Evolutionary conservation across 2,113 vertebrate species (phyloP).

Genomic region (Fregata magnificens): DNA sequence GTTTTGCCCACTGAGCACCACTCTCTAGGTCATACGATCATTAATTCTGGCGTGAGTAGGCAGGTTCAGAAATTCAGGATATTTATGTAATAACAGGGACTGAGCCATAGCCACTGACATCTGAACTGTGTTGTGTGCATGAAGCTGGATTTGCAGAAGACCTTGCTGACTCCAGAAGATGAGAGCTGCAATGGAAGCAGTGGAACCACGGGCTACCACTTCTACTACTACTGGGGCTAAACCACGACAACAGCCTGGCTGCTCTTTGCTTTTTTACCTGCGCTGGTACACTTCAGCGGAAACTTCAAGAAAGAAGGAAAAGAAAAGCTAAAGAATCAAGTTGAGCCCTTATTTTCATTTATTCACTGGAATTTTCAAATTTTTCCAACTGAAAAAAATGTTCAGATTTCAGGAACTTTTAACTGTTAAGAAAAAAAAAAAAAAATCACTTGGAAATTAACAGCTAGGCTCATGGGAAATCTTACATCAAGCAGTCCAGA

Average conservation of each 20-base stretch:
- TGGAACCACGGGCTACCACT: background rate
- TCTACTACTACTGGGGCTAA: no score
- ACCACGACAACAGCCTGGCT: accelerated
- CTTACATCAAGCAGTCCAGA: background rate
- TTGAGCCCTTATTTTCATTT: background rate
- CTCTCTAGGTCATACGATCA: background rate
- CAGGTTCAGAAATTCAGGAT: background rate
- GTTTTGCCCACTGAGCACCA: background rate
- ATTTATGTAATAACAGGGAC: background rate
- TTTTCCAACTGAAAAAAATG: background rate
- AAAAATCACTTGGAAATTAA: background rate
- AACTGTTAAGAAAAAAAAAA: background rate
- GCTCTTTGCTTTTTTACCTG: background rate
- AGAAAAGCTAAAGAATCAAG: background rate
- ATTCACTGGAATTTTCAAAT: background rate
- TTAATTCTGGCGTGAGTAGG: background rate
- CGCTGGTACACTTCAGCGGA: background rate
- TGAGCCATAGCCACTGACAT: background rate
- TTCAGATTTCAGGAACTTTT: background rate
- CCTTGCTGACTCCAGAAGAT: background rate
- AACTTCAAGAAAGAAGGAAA: background rate
- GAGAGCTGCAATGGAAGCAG: background rate
- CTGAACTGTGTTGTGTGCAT: background rate
- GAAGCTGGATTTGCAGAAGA: background rate
- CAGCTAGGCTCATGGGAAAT: background rate